These are phyloP conservation scores for Brachyptera risi DNA, from an alignment of 2,888 invertebrate species.

Conservation along the genomic window DNA sequence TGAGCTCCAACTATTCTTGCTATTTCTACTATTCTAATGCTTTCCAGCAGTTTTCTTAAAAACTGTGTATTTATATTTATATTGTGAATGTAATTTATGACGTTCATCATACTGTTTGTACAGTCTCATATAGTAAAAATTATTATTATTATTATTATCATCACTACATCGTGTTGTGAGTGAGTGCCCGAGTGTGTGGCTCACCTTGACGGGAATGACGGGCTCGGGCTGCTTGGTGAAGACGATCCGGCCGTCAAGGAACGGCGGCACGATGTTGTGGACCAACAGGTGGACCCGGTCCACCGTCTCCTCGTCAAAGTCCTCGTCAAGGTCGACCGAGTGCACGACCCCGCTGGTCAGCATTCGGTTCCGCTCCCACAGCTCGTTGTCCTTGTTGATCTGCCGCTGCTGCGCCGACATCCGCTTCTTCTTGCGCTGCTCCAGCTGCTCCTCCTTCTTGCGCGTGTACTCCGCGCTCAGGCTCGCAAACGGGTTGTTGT, in stretches of 20 bases:
- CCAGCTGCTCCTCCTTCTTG: constrained; percentile 89
- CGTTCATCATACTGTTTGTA: too few relatives aligned
- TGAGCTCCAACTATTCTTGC: too few relatives aligned
- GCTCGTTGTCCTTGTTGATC: constrained; percentile 96
- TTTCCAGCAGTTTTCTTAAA: too few relatives aligned
- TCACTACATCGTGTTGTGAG: too few relatives aligned
- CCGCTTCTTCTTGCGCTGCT: constrained; percentile 83
- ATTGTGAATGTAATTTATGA: too few relatives aligned
- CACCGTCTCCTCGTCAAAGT: constrained; percentile 92
- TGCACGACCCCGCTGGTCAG: constrained; percentile 91
- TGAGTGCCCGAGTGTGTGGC: too few relatives aligned
- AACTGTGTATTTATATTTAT: too few relatives aligned
- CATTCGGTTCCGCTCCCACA: constrained; percentile 99
- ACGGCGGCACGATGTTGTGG: constrained; percentile 97
- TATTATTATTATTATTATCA: too few relatives aligned
- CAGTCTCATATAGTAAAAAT: too few relatives aligned
- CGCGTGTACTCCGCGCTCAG: constrained; percentile 89
- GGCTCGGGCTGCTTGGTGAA: constrained; percentile 99
- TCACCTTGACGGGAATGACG: constrained; percentile 88
- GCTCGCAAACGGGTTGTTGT: constrained; percentile 87
- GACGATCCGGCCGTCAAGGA: constrained; percentile 96
- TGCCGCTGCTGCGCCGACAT: constrained; percentile 95
- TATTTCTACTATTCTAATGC: too few relatives aligned
- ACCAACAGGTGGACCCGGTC: constrained; percentile 94
- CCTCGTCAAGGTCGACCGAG: constrained; percentile 81